phyloP scores from a whole-genome alignment of 2,113 vertebrate genomes.

The Galeopterus variegatus region DNA sequence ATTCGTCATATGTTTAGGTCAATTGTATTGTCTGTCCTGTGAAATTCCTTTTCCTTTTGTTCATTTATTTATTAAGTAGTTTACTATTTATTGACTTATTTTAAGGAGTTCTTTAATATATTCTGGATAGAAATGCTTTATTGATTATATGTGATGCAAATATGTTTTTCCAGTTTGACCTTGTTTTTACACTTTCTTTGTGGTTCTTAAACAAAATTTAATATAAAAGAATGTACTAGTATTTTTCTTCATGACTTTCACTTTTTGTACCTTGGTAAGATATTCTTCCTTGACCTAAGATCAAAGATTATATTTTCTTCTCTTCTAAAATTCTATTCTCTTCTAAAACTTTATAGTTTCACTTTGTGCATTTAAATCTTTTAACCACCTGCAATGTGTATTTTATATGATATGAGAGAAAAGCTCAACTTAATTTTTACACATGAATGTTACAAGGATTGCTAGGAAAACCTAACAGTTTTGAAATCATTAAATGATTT shows the following conservation, averaged over 20 bases:
- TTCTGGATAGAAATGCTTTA: neutral
- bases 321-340: neutral
- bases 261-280: neutral
- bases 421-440: neutral
- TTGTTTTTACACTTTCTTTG: neutral
- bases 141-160: neutral
- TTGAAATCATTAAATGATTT: neutral
- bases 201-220: neutral
- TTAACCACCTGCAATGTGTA: neutral
- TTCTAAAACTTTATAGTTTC: neutral
- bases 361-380: neutral
- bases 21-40: neutral
- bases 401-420: neutral
- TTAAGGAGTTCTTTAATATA: neutral
- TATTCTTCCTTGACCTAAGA: neutral
- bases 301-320: neutral
- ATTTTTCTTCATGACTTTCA: neutral
- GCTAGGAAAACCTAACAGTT: neutral
- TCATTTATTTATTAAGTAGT: neutral
- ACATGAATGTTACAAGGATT: neutral
- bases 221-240: neutral
- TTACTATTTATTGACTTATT: neutral
- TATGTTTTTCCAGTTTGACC: neutral
- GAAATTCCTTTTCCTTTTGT: constrained; percentile 14
- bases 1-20: neutral